A percentile compares a stretch with the other conserved stretches of the same genome.
These are phyloP conservation scores for Cricetomys ansorgei DNA, from an alignment of 2,113 vertebrate genomes.

Conservation along the genomic window DNA sequence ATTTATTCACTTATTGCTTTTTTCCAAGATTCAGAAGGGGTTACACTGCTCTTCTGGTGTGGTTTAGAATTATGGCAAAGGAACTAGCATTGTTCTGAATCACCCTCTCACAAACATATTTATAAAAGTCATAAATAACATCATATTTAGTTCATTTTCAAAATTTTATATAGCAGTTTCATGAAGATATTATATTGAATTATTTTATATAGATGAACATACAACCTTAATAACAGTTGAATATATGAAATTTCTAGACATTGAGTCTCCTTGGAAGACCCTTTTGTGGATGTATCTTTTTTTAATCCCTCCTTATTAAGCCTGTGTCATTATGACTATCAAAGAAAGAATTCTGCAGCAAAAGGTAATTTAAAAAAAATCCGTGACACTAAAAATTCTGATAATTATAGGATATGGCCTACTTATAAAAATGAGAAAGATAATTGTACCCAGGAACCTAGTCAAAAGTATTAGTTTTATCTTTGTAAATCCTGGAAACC, in stretches of 20 bases:
- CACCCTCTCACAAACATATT: background rate
- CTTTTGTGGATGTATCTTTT: background rate
- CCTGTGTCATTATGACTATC: background rate
- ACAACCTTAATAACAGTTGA: background rate
- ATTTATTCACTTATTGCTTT: background rate
- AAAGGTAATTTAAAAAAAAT: background rate
- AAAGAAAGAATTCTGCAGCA: background rate
- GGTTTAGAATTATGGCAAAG: background rate
- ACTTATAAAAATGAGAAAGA: too few species aligned
- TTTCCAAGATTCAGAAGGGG: background rate
- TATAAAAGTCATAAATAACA: background rate
- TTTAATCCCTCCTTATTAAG: background rate
- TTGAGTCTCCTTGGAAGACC: background rate
- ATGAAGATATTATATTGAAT: background rate
- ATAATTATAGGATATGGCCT: too few species aligned
- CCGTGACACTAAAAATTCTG: background rate
- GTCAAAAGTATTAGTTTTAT: too few species aligned
- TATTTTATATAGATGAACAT: background rate
- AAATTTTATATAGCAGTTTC: background rate
- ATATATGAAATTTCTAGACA: background rate
- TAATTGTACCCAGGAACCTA: too few species aligned
- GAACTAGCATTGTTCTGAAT: background rate
- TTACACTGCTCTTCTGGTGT: background rate
- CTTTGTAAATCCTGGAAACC: too few species aligned
- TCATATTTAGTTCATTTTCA: slow-evolving; percentile 32